A percentile compares a stretch with the other conserved stretches of the same genome.
phyloP scores from a whole-genome alignment of 2,113 vertebrate genomes.

The Prinia subflava region DNA sequence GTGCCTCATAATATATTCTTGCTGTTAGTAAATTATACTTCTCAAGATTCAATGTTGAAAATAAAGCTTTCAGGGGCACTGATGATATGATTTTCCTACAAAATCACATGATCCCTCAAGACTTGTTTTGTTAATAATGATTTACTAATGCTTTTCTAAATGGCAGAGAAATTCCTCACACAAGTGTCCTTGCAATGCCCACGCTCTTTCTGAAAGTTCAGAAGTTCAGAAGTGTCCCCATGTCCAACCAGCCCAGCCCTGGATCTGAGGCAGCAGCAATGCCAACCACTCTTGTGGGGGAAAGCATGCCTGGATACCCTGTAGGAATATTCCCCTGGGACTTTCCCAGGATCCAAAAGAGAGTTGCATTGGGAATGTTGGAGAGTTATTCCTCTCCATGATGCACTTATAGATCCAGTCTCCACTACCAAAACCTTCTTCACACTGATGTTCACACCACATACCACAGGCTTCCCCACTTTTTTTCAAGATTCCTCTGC shows the following conservation, averaged over 20 bases:
- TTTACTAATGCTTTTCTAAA: not conserved
- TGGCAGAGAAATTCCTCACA: not conserved
- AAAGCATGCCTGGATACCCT: fast-evolving
- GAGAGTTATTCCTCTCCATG: not conserved
- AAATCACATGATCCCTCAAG: not conserved
- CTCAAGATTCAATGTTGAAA: not conserved
- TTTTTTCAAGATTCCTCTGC: not conserved
- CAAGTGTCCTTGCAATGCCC: not conserved
- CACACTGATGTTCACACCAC: not conserved
- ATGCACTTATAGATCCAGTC: not conserved
- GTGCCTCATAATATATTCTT: not conserved
- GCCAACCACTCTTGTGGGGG: fast-evolving
- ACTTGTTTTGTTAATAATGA: not conserved
- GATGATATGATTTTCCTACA: not conserved
- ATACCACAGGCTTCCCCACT: fast-evolving
- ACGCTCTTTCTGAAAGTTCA: not conserved
- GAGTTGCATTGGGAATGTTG: fast-evolving
- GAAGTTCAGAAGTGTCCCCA: fast-evolving
- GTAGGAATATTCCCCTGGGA: fast-evolving
- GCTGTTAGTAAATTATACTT: not conserved
- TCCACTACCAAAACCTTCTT: not conserved
- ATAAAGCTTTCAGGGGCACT: not conserved
- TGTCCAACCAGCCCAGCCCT: fast-evolving
- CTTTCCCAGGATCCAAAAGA: not conserved
- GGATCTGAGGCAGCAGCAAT: not conserved